These are phyloP conservation scores for Capitulum mitella DNA, from an alignment of 2,888 invertebrate species.

Conservation along the genomic window DNA sequence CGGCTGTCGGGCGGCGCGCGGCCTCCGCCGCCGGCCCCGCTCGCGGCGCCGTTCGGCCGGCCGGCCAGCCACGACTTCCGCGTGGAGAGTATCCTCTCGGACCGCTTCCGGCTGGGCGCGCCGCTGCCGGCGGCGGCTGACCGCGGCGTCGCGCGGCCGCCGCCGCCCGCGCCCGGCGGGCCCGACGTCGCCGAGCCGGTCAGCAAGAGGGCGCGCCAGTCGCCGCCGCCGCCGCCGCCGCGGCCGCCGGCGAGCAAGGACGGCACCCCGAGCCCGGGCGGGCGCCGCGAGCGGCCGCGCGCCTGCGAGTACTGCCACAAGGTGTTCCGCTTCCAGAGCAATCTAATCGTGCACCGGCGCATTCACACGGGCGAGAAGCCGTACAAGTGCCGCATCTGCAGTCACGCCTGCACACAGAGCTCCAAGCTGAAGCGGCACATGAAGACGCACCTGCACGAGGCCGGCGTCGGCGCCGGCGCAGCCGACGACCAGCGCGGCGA, in stretches of 20 bases:
- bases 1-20: constrained; percentile 59
- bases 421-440: constrained; percentile 87
- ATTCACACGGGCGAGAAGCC: constrained; percentile 71
- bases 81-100: constrained; percentile 75
- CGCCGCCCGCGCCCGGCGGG: constrained; percentile 87
- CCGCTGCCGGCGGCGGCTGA: constrained; percentile 60
- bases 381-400: constrained; percentile 83
- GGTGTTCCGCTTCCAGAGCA: constrained; percentile 83
- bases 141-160: constrained; percentile 52
- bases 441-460: constrained; percentile 60
- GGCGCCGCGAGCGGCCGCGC: constrained; percentile 39
- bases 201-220: constrained; percentile 64
- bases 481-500: constrained; percentile 42
- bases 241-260: not conserved
- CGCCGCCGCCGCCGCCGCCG: not conserved
- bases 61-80: constrained; percentile 60
- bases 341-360: constrained; percentile 82
- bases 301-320: constrained; percentile 90
- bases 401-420: constrained; percentile 79
- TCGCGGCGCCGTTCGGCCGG: constrained; percentile 45
- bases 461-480: constrained; percentile 38
- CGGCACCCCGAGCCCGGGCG: constrained; percentile 21
- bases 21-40: constrained; percentile 41
- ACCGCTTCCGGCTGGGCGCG: constrained; percentile 59
- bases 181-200: constrained; percentile 66